A percentile compares a stretch with the other conserved stretches of the same genome.
phyloP scores from a whole-genome alignment of 1,140 invertebrate genomes.

The Drosophila murphyi region DNA sequence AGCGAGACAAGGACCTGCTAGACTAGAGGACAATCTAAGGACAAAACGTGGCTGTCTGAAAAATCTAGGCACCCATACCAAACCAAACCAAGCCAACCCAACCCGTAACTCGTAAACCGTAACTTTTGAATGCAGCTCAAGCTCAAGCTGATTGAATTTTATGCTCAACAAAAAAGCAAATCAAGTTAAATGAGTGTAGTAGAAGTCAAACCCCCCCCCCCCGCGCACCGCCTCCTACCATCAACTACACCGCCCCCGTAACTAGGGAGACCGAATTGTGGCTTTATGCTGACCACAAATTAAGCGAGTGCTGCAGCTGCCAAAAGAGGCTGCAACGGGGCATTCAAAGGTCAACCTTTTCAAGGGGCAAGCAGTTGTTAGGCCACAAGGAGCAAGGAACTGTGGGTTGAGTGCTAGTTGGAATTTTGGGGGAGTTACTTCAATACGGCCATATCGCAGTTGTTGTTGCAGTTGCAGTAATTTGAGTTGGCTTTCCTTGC shows the following conservation, averaged over 20 bases:
- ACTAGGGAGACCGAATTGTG: constrained; percentile 10
- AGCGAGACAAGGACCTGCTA: constrained; percentile 30
- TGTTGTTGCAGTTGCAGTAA: constrained; percentile 30
- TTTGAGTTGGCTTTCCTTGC: constrained; percentile 38
- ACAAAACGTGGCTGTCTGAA: constrained; percentile 75
- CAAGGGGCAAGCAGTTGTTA: constrained; percentile 1
- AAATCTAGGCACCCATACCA: not conserved
- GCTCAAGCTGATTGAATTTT: constrained; percentile 82
- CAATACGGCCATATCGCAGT: not conserved
- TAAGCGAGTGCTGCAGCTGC: constrained; percentile 28
- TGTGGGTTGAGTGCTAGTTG: not conserved
- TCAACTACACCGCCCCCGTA: not conserved
- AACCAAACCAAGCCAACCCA: not conserved
- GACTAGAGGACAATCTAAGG: constrained; percentile 77
- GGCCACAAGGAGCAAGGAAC: not conserved
- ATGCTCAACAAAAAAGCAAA: constrained; percentile 72
- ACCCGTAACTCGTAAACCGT: constrained; percentile 21
- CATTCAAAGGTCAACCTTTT: constrained; percentile 51
- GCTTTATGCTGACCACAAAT: constrained; percentile 26
- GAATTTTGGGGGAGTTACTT: too few relatives aligned
- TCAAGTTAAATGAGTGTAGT: constrained; percentile 51
- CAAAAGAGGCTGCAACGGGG: constrained; percentile 57
- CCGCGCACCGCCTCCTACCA: not conserved
- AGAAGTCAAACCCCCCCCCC: constrained; percentile 7
- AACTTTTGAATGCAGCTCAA: constrained; percentile 76